Base-by-base conservation (phyloP, 2,888 invertebrate genomes). In the Eugnorisma glareosa region DNA sequence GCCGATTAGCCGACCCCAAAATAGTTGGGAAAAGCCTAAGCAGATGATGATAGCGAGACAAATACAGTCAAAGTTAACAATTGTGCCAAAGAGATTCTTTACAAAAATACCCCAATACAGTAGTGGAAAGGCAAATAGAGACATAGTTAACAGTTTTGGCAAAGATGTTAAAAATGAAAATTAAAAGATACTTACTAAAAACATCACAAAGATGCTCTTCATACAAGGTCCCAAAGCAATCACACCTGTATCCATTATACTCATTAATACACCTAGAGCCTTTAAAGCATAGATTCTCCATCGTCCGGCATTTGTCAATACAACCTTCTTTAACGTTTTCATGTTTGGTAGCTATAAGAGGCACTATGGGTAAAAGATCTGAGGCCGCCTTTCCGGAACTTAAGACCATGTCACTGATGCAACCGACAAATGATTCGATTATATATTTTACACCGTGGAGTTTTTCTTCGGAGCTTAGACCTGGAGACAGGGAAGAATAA, bases 121-220 rank as follows among this genome's bases (percentile, higher is more conserved):
- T 15, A 15, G 13, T 13, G 1, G 6, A 37, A 61, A 24, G 5
- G 7, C n/a, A 13, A n/a, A 37, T 40, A n/a, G n/a, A 15, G 15
- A n/a, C 1, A 40, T 15, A n/a, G 37, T 13, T 37, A 63, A 24
- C 24, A 37, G 24, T 7, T 76, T 28, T n/a, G 8, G 8, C 2
- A 43, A 54, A 68, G 1, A 8, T 21, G 0, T 13, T 35, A 10
- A 21, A 40, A 2, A 28, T 10, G 15, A 69, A 18, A n/a, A 15
- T 4, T 21, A 51, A 37, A 51, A 13, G 13, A 77, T 89, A 97
- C 98, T 97, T 97, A 99, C 99, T 99, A 93, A 98, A 98, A 89
- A 98, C 98, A 95, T 99, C 98, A 95, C 99, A 99, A 87, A 98
- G 98, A 89, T 98, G 98, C 86, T 99, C 99, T 95, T 99, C 99